Percentiles rank a stretch among this genome's conserved stretches.
Conservation (phyloP, 2,113 vertebrate species). For the Pristiophorus japonicus region DNA sequence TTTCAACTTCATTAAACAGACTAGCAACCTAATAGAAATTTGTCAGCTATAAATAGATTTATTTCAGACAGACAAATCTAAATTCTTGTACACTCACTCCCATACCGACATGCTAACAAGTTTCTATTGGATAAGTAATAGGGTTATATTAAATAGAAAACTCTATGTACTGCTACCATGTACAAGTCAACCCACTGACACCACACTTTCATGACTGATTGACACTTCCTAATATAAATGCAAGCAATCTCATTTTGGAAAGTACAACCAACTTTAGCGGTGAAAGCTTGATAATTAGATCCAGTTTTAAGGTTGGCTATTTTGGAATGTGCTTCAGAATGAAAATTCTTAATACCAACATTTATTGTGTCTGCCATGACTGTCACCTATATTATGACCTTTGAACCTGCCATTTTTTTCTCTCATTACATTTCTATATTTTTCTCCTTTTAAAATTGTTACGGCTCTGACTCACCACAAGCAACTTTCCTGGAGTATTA, state of each 20-base stretch:
- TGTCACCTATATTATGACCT: not conserved
- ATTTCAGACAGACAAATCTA: not conserved
- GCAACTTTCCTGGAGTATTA: not conserved
- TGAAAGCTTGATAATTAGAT: not conserved
- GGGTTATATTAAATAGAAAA: constrained; percentile 22
- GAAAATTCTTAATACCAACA: not conserved
- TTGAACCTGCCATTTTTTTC: not conserved
- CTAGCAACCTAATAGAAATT: not conserved
- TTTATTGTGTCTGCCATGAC: not conserved
- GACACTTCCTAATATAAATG: not conserved
- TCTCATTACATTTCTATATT: not conserved
- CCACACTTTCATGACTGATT: not conserved
- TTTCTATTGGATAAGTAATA: constrained; percentile 1
- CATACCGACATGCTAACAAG: not conserved
- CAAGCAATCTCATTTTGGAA: constrained; percentile 18
- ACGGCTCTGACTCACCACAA: not conserved
- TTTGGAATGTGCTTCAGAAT: not conserved
- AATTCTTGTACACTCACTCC: not conserved
- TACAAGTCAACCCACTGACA: not conserved
- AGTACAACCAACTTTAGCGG: not conserved
- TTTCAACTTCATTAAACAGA: not conserved
- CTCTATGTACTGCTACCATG: not conserved
- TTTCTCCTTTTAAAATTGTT: not conserved
- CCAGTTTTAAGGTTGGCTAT: not conserved
- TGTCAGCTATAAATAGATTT: constrained; percentile 3